A percentile compares a stretch with the other conserved stretches of the same genome.
Evolutionary conservation across 2,797 vertebrate species (phyloP).

Genomic region (Platalea minor): DNA sequence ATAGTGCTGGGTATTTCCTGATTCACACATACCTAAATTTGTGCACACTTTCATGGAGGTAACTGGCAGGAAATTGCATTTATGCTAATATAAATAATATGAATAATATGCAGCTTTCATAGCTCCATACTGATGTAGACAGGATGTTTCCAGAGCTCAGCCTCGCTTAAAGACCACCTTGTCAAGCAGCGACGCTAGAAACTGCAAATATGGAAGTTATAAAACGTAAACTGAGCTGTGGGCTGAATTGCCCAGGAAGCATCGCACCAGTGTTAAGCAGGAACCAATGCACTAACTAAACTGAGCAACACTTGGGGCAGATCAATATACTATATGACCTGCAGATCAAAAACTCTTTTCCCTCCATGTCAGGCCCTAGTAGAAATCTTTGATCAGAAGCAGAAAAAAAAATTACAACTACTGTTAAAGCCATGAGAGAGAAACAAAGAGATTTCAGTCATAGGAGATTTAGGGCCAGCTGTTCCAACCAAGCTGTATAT

Average conservation of each 20-base stretch:
- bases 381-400: not conserved
- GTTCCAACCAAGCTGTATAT: not conserved
- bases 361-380: not conserved
- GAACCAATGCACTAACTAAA: not conserved
- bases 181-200: not conserved
- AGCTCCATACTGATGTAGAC: not conserved
- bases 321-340: not conserved
- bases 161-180: not conserved
- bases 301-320: not conserved
- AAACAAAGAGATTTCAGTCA: not conserved
- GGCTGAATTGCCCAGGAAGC: not conserved
- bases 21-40: not conserved
- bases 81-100: not conserved
- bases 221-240: not conserved
- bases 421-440: not conserved
- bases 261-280: rapidly evolving
- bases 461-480: not conserved
- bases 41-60: not conserved
- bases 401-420: not conserved
- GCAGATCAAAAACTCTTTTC: not conserved
- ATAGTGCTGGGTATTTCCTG: not conserved
- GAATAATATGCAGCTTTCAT: not conserved
- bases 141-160: not conserved
- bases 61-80: not conserved
- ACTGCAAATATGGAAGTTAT: not conserved